Conservation (phyloP, 1,140 invertebrate species). For the Phortica variegata region DNA sequence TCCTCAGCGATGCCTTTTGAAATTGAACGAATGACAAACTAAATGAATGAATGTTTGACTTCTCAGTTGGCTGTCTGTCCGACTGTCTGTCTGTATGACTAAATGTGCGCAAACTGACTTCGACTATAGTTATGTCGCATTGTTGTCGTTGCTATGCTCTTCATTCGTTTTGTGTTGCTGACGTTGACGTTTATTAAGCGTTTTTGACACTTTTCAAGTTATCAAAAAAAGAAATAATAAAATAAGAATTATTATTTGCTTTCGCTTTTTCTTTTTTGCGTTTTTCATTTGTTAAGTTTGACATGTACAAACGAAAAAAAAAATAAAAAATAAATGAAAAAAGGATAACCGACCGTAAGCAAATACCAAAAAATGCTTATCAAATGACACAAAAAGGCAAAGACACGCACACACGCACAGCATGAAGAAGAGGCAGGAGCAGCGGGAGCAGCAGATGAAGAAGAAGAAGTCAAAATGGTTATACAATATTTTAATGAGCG, state of each 20-base stretch:
- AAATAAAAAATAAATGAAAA: not conserved
- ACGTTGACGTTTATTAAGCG: slow-evolving; percentile 55
- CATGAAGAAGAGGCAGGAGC: no score
- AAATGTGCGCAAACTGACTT: slow-evolving; percentile 11
- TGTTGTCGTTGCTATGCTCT: slow-evolving; percentile 41
- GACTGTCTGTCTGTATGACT: slow-evolving; percentile 1
- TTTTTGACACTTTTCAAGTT: slow-evolving; percentile 46
- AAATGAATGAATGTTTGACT: not conserved
- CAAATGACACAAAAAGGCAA: no score
- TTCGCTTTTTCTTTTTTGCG: no score
- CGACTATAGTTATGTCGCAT: slow-evolving; percentile 31
- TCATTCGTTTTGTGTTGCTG: slow-evolving; percentile 43
- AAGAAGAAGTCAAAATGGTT: no score
- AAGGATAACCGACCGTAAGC: no score
- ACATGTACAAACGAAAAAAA: not conserved
- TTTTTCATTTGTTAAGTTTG: slow-evolving; percentile 20
- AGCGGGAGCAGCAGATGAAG: no score
- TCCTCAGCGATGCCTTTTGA: slow-evolving; percentile 21
- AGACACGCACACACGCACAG: no score
- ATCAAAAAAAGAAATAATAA: no score
- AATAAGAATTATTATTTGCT: no score
- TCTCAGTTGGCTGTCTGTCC: not conserved
- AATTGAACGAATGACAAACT: slow-evolving; percentile 14
- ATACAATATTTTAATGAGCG: no score
- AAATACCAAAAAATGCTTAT: no score